Percentiles rank a stretch among this genome's conserved stretches.
phyloP scores from a whole-genome alignment of 2,888 invertebrate species.

The Tipula unca region DNA sequence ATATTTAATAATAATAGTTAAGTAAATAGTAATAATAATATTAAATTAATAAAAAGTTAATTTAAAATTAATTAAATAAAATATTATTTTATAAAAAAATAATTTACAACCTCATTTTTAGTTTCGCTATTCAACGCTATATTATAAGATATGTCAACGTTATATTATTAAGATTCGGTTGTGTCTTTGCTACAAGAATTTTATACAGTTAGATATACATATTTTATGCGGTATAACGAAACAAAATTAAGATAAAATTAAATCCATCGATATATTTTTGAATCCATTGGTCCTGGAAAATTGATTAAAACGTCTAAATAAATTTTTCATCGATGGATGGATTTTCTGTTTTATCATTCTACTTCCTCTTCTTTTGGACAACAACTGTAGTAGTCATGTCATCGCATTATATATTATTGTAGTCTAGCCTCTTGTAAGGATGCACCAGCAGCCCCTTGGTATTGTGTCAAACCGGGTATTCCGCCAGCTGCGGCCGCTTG shows the following conservation, averaged over 20 bases:
- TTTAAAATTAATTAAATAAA: slow-evolving; percentile 8
- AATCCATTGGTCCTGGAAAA: neutral
- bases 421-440: slow-evolving; percentile 30
- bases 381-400: neutral
- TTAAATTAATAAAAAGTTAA: neutral
- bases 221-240: neutral
- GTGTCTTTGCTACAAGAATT: neutral
- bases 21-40: slow-evolving; percentile 1
- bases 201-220: neutral
- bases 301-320: neutral
- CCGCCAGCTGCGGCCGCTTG: slow-evolving; percentile 27
- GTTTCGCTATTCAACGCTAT: neutral
- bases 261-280: neutral
- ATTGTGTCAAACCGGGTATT: slow-evolving; percentile 28
- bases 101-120: neutral
- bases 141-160: neutral
- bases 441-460: slow-evolving; percentile 28
- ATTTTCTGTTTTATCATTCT: neutral
- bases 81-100: neutral
- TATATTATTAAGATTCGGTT: neutral
- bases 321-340: neutral
- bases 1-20: neutral
- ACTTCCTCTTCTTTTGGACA: neutral
- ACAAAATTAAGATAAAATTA: neutral
- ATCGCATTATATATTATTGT: slow-evolving; percentile 27